These are phyloP conservation scores for Tiliacea citrago DNA, from an alignment of 2,888 invertebrate genomes.

Conservation along the genomic window DNA sequence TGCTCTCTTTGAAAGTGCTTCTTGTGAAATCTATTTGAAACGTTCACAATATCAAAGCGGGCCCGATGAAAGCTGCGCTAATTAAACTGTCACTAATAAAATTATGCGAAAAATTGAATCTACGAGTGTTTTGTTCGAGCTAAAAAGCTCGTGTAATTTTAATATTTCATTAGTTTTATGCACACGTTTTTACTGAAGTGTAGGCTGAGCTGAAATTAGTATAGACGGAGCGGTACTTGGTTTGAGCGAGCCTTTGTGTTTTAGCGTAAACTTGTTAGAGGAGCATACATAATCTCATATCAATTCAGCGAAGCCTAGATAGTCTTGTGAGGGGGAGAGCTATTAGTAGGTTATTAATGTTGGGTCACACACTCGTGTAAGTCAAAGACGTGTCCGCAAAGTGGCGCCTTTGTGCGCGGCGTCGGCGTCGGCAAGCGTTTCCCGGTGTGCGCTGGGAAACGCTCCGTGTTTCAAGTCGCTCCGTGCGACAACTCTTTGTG, in stretches of 20 bases:
- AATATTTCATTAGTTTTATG: constrained; percentile 65
- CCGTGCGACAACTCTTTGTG: constrained; percentile 85
- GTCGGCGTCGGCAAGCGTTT: constrained; percentile 63
- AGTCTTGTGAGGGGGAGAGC: constrained; percentile 66
- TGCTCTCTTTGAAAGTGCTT: constrained; percentile 90
- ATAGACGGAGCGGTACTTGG: constrained; percentile 11
- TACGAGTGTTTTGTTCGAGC: constrained; percentile 79
- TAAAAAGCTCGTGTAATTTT: constrained; percentile 76
- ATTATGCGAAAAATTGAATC: constrained; percentile 89
- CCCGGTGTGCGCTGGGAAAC: constrained; percentile 64
- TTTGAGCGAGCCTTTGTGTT: constrained; percentile 39
- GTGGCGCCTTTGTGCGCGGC: constrained; percentile 86
- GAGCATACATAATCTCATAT: constrained; percentile 56
- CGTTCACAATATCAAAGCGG: constrained; percentile 89
- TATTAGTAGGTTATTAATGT: constrained; percentile 88
- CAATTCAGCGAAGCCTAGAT: constrained; percentile 55
- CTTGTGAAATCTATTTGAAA: constrained; percentile 90
- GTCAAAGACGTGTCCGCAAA: constrained; percentile 87
- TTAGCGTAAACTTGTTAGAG: constrained; percentile 44
- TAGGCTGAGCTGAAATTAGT: constrained; percentile 28
- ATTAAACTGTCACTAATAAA: constrained; percentile 90
- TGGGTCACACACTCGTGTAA: constrained; percentile 83
- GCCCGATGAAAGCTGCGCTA: constrained; percentile 89
- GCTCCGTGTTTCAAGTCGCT: constrained; percentile 76
- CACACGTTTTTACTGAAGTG: constrained; percentile 41